Percentiles rank a stretch among this genome's conserved stretches.
These are phyloP conservation scores for Ophion obscuratus DNA, from an alignment of 2,888 invertebrate genomes.

Conservation along the genomic window DNA sequence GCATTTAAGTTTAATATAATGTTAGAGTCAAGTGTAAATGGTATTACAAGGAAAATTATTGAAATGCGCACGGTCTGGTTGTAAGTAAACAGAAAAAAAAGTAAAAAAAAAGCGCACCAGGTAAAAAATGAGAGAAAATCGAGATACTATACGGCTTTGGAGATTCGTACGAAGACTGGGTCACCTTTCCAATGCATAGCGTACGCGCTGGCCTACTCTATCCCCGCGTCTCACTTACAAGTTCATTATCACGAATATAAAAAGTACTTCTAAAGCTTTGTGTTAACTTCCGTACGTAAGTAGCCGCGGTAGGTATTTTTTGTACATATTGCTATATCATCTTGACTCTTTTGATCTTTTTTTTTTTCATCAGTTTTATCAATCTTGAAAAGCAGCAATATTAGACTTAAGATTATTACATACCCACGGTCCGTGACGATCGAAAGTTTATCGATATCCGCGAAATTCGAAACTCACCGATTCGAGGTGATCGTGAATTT, in stretches of 20 bases:
- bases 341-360: constrained; percentile 72
- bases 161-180: constrained; percentile 83
- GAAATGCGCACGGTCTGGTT: constrained; percentile 80
- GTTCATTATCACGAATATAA: constrained; percentile 81
- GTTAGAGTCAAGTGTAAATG: constrained; percentile 56
- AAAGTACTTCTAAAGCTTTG: constrained; percentile 82
- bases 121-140: constrained; percentile 81
- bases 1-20: constrained; percentile 52
- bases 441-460: not conserved
- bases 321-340: constrained; percentile 77
- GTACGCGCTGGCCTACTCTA: constrained; percentile 82
- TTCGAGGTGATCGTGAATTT: not conserved
- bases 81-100: constrained; percentile 78
- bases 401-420: constrained; percentile 77
- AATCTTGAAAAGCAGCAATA: constrained; percentile 76
- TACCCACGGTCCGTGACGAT: not conserved
- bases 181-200: constrained; percentile 82
- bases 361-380: constrained; percentile 79
- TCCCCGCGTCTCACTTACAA: constrained; percentile 83
- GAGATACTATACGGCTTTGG: constrained; percentile 81
- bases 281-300: constrained; percentile 86
- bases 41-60: constrained; percentile 37
- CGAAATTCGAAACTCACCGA: not conserved
- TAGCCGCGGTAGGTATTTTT: constrained; percentile 88
- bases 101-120: constrained; percentile 64